Conservation (phyloP, 2,113 vertebrate species). For the Marcusenius ussheri region DNA sequence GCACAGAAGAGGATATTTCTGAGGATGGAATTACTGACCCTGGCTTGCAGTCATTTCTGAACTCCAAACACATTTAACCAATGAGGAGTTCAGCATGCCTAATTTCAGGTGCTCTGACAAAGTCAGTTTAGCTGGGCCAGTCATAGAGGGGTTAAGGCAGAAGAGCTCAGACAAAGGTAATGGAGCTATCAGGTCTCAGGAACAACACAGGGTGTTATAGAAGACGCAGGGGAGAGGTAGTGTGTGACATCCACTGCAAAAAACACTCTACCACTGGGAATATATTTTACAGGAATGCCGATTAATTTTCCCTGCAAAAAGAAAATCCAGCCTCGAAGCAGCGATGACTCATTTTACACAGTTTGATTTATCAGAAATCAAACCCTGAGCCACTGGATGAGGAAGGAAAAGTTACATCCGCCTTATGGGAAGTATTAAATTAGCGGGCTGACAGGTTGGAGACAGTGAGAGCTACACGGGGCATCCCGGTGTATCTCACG, state of each 20-base stretch:
- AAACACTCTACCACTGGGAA: conserved; percentile 23
- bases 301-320: conserved; percentile 48
- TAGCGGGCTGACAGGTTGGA: conserved; percentile 46
- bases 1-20: neutral
- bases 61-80: neutral
- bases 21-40: neutral
- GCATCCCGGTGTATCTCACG: conserved; percentile 35
- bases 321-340: conserved; percentile 29
- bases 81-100: neutral
- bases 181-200: conserved; percentile 16
- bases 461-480: conserved; percentile 27
- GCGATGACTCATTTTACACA: conserved; percentile 62
- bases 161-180: neutral
- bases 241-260: conserved; percentile 18
- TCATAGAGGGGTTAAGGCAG: conserved; percentile 22
- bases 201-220: neutral
- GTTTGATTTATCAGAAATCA: conserved; percentile 66
- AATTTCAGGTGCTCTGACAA: neutral
- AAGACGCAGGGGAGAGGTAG: conserved; percentile 18
- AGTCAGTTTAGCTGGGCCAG: neutral
- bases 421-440: conserved; percentile 48
- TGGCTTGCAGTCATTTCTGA: neutral
- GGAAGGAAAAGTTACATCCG: conserved; percentile 33
- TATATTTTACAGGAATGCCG: conserved; percentile 31
- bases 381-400: conserved; percentile 48